phyloP scores from a whole-genome alignment of 2,113 vertebrate species.

The Dromaius novaehollandiae region DNA sequence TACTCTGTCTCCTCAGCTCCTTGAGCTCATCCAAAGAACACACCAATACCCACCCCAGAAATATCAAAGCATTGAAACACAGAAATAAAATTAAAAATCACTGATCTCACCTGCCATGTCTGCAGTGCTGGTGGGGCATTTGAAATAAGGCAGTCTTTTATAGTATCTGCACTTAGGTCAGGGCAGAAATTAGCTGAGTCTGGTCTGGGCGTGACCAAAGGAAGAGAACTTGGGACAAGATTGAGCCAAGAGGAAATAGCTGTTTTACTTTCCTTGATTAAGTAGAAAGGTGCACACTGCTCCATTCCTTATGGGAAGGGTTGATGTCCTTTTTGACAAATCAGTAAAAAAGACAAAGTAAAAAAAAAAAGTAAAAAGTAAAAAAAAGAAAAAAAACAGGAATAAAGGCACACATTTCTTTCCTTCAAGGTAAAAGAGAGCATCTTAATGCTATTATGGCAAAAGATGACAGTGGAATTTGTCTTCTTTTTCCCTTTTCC shows the following conservation, averaged over 20 bases:
- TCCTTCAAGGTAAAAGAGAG: background rate
- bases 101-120: constrained; percentile 50
- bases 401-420: background rate
- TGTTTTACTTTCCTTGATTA: background rate
- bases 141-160: background rate
- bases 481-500: background rate
- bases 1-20: background rate
- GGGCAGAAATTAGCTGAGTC: background rate
- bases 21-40: background rate
- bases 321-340: background rate
- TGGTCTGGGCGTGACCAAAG: background rate
- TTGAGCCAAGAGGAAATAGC: constrained; percentile 49
- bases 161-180: background rate
- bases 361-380: background rate
- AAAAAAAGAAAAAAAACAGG: background rate
- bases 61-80: background rate
- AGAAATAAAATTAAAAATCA: background rate
- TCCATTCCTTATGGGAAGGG: background rate
- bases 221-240: background rate
- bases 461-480: background rate
- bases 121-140: background rate
- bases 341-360: background rate
- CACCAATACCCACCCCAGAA: background rate
- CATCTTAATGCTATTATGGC: background rate
- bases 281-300: background rate